These are phyloP conservation scores for Dugesia japonica DNA, from an alignment of 2,888 invertebrate species.

Conservation along the genomic window DNA sequence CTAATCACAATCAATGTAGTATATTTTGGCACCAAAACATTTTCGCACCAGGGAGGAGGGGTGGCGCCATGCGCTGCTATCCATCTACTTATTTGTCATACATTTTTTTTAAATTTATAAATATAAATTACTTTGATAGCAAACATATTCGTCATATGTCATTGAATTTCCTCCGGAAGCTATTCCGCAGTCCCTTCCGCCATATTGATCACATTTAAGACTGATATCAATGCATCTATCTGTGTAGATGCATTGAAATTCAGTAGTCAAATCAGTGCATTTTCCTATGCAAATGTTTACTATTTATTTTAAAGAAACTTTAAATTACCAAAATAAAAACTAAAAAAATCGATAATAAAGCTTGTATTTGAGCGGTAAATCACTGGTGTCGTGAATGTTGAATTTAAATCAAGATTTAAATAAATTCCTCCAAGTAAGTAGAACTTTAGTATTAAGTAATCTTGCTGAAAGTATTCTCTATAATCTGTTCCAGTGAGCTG, in stretches of 20 bases:
- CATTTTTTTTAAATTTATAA: background rate
- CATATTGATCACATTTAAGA: background rate
- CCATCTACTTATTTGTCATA: too few species aligned
- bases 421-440: background rate
- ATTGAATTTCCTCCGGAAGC: background rate
- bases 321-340: conserved; percentile 10
- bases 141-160: background rate
- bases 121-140: background rate
- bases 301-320: too few species aligned
- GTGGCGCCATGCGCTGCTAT: too few species aligned
- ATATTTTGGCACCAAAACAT: too few species aligned
- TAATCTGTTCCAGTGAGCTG: background rate
- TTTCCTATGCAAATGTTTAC: background rate
- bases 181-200: background rate
- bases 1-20: too few species aligned
- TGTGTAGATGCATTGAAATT: conserved; percentile 1
- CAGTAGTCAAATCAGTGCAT: background rate
- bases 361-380: background rate
- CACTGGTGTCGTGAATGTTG: background rate
- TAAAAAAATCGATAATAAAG: background rate
- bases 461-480: background rate
- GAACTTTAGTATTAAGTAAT: background rate
- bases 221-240: background rate
- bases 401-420: background rate
- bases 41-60: too few species aligned